phyloP scores from a whole-genome alignment of 2,888 invertebrate species.

The Thereva nobilitata region DNA sequence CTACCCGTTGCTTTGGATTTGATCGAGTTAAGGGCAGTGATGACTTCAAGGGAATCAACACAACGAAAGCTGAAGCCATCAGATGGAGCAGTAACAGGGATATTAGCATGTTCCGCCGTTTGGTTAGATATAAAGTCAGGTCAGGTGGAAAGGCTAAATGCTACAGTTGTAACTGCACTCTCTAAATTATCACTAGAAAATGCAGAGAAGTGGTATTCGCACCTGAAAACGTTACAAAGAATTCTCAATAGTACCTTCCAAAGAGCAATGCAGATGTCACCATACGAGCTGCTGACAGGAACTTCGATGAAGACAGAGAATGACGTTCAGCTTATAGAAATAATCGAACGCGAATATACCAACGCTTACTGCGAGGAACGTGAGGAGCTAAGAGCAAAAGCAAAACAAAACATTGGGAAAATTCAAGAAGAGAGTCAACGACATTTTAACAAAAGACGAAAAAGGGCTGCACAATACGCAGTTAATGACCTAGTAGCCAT shows the following conservation, averaged over 20 bases:
- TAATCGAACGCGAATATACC: conserved; percentile 1
- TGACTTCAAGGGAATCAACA: no score
- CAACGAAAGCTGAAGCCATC: no score
- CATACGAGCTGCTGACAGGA: background rate
- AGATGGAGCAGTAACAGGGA: no score
- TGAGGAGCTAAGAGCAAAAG: conserved; percentile 3
- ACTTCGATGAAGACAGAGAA: conserved; percentile 17
- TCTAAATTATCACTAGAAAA: conserved; percentile 36
- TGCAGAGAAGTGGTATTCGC: conserved; percentile 47
- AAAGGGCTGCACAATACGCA: background rate
- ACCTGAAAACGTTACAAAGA: conserved; percentile 43
- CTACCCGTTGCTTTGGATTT: no score
- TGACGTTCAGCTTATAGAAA: conserved; percentile 4
- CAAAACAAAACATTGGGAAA: conserved; percentile 3
- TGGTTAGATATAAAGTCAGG: no score
- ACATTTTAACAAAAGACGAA: conserved; percentile 22
- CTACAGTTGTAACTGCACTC: conserved; percentile 33
- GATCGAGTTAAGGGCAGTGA: no score
- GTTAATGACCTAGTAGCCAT: background rate
- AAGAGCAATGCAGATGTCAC: background rate
- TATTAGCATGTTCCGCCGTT: no score
- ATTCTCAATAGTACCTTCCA: conserved; percentile 21
- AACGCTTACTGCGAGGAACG: conserved; percentile 17
- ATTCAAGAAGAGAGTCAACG: conserved; percentile 19
- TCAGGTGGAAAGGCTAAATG: conserved; percentile 38